Evolutionary conservation across 1,140 invertebrate genomes (phyloP).

Genomic region (Xylocopa sonorina): DNA sequence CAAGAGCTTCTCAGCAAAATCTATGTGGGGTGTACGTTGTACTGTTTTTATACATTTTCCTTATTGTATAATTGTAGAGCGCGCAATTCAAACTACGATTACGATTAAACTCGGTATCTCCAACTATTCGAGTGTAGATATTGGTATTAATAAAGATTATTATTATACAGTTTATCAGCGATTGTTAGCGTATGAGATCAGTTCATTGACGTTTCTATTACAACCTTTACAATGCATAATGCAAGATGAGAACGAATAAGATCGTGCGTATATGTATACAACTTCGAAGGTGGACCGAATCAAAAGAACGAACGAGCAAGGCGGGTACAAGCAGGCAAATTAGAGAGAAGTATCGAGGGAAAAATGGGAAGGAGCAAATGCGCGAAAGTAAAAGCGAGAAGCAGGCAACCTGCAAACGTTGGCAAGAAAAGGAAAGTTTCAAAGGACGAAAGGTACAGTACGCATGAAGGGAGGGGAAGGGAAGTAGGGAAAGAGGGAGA

Average conservation of each 20-base stretch:
- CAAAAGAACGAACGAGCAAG: conserved; percentile 4
- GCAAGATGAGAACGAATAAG: conserved; percentile 27
- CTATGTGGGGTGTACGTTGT: too few relatives aligned
- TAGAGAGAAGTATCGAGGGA: not conserved
- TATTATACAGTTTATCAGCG: not conserved
- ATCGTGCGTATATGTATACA: conserved; percentile 44
- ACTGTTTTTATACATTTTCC: too few relatives aligned
- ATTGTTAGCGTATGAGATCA: not conserved
- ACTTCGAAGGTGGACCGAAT: conserved; percentile 41
- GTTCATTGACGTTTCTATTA: not conserved
- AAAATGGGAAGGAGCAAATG: not conserved
- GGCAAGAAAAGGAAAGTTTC: not conserved
- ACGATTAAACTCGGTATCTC: not conserved
- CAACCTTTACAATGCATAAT: too few relatives aligned
- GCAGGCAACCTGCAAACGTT: conserved; percentile 7
- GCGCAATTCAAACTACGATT: not conserved
- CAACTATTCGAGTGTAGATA: not conserved
- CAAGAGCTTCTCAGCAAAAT: not conserved
- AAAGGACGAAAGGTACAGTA: conserved; percentile 29
- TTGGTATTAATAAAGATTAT: not conserved
- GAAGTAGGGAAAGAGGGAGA: too few relatives aligned
- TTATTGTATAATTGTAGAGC: too few relatives aligned
- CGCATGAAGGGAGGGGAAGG: conserved; percentile 20
- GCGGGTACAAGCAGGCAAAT: conserved; percentile 6
- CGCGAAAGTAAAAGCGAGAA: conserved; percentile 8